These are phyloP conservation scores for Zaprionus capensis DNA, from an alignment of 1,140 invertebrate genomes.

Conservation along the genomic window DNA sequence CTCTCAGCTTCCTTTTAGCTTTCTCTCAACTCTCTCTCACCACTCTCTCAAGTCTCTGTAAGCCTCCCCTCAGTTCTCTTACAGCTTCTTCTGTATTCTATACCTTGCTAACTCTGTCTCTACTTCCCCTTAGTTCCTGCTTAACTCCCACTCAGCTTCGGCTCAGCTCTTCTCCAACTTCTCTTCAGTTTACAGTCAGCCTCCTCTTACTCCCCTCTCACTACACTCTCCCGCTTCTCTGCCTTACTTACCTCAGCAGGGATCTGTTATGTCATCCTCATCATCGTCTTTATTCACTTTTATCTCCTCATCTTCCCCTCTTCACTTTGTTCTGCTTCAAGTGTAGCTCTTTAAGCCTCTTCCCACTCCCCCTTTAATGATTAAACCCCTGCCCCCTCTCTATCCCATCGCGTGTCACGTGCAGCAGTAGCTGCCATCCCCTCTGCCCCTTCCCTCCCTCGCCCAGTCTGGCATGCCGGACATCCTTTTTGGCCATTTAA, in stretches of 20 bases:
- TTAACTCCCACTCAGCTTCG: not conserved
- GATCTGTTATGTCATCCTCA: not conserved
- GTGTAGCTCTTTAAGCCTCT: not conserved
- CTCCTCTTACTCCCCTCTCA: not conserved
- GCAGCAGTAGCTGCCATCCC: not conserved
- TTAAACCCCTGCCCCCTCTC: not conserved
- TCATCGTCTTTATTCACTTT: not conserved
- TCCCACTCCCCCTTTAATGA: not conserved
- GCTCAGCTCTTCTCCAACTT: not conserved
- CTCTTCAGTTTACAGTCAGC: not conserved
- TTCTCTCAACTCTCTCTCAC: not conserved
- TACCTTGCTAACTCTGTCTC: too few relatives aligned
- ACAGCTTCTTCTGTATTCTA: not conserved
- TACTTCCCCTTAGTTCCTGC: not conserved
- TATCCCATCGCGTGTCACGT: not conserved
- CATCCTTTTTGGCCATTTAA: constrained; percentile 42
- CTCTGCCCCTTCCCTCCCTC: not conserved
- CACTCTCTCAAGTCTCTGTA: too few relatives aligned
- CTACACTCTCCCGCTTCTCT: not conserved
- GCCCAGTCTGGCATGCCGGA: not conserved
- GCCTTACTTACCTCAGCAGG: not conserved
- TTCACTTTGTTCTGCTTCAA: not conserved
- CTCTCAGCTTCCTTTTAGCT: not conserved
- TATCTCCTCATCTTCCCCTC: not conserved
- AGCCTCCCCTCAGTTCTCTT: not conserved